These are phyloP conservation scores for Paedocypris micromegethes DNA, from an alignment of 2,797 vertebrate genomes.

Conservation along the genomic window DNA sequence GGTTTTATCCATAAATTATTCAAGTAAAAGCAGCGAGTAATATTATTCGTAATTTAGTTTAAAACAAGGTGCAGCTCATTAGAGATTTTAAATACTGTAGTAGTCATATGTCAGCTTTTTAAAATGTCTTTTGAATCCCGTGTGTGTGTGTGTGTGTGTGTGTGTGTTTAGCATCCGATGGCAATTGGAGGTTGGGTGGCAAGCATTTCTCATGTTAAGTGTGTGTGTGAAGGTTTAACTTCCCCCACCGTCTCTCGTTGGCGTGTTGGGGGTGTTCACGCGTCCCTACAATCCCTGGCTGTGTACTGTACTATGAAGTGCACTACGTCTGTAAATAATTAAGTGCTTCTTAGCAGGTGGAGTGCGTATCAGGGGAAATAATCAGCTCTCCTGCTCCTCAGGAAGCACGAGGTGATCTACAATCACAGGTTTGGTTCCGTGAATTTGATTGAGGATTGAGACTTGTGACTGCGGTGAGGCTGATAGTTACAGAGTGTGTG, in stretches of 20 bases:
- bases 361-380: slow-evolving; percentile 56
- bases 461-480: neutral
- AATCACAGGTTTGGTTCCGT: neutral
- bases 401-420: too few relatives aligned
- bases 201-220: slow-evolving; percentile 55
- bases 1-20: slow-evolving; percentile 6
- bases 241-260: slow-evolving; percentile 59
- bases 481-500: slow-evolving; percentile 26
- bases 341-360: too few relatives aligned
- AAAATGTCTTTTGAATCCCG: neutral
- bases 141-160: neutral
- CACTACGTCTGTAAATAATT: too few relatives aligned
- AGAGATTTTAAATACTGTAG: neutral
- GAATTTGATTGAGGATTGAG: neutral
- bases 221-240: slow-evolving; percentile 58
- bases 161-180: slow-evolving; percentile 34
- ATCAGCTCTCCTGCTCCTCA: slow-evolving; percentile 57
- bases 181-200: slow-evolving; percentile 49
- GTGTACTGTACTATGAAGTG: too few relatives aligned
- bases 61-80: neutral
- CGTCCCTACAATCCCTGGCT: neutral
- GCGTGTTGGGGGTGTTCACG: slow-evolving; percentile 40
- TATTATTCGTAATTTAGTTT: slow-evolving; percentile 2
- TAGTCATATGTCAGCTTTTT: neutral
- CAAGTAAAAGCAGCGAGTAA: neutral